phyloP scores from a whole-genome alignment of 2,113 vertebrate species.

The Rhodinocichla rosea region DNA sequence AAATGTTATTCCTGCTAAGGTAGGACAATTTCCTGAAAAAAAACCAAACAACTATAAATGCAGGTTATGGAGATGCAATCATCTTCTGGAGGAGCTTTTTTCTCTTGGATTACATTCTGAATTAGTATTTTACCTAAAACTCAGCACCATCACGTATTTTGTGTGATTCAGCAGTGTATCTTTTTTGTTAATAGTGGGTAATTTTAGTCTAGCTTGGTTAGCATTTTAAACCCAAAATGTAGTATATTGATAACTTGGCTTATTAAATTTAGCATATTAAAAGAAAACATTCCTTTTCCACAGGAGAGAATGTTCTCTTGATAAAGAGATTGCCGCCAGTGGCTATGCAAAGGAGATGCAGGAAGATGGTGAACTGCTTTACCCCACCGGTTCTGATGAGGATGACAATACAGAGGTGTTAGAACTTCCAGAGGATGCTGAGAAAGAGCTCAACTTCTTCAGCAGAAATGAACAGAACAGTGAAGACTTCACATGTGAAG shows the following conservation, averaged over 20 bases:
- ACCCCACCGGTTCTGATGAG: slow-evolving; percentile 74
- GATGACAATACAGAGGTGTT: background rate
- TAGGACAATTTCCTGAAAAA: background rate
- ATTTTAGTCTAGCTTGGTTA: background rate
- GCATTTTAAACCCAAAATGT: background rate
- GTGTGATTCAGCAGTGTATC: background rate
- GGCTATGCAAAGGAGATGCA: slow-evolving; percentile 90
- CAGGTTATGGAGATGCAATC: background rate
- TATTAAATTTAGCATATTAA: background rate
- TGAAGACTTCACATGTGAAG: background rate
- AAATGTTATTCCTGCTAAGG: background rate
- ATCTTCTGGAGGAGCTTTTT: background rate
- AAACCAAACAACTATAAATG: background rate
- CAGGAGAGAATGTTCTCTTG: slow-evolving; percentile 84
- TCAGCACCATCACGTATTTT: background rate
- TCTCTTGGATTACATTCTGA: background rate
- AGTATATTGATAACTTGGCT: background rate
- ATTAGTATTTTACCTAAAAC: background rate
- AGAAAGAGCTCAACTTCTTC: background rate
- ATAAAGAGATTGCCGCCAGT: slow-evolving; percentile 89
- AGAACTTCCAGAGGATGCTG: slow-evolving; percentile 18
- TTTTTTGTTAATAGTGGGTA: background rate
- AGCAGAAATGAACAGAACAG: background rate
- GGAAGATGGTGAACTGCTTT: slow-evolving; percentile 78
- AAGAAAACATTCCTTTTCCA: background rate